Evolutionary conservation across 2,888 invertebrate species (phyloP).

Genomic region (Tiliacea aurago): DNA sequence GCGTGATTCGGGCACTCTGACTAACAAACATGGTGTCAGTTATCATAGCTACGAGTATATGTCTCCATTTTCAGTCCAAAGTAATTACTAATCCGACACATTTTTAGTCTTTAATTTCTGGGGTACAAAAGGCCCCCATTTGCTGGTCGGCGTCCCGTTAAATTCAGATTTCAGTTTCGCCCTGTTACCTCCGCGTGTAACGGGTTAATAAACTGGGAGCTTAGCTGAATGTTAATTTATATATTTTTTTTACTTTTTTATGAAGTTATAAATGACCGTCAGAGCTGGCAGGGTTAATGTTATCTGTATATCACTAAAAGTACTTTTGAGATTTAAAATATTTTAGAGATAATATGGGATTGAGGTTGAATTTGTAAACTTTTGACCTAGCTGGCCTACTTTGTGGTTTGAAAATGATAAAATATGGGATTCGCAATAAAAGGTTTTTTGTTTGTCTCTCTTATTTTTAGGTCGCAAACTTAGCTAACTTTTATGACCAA

Average conservation of each 20-base stretch:
- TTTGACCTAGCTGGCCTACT: constrained; percentile 4
- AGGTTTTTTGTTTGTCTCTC: neutral
- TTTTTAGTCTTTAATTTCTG: constrained; percentile 69
- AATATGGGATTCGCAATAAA: constrained; percentile 2
- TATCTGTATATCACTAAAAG: constrained; percentile 45
- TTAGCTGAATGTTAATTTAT: constrained; percentile 67
- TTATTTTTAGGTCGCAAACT: neutral
- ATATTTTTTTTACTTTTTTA: constrained; percentile 44
- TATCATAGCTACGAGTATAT: constrained; percentile 37
- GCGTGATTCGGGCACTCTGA: neutral
- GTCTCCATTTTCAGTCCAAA: constrained; percentile 32
- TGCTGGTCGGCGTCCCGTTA: constrained; percentile 69
- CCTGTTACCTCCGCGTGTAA: constrained; percentile 70
- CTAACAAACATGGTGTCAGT: constrained; percentile 20
- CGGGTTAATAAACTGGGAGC: constrained; percentile 69
- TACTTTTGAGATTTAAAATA: constrained; percentile 30
- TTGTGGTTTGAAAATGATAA: constrained; percentile 18
- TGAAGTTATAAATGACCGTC: constrained; percentile 45
- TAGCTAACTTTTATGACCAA: neutral
- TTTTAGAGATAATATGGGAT: constrained; percentile 25
- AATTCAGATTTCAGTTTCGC: constrained; percentile 74
- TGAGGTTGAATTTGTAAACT: constrained; percentile 24
- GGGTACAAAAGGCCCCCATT: constrained; percentile 68
- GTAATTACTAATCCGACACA: constrained; percentile 68
- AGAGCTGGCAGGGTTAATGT: constrained; percentile 46